Evolutionary conservation across 2,888 invertebrate genomes (phyloP).

Genomic region (Omphaloscelis lunosa): DNA sequence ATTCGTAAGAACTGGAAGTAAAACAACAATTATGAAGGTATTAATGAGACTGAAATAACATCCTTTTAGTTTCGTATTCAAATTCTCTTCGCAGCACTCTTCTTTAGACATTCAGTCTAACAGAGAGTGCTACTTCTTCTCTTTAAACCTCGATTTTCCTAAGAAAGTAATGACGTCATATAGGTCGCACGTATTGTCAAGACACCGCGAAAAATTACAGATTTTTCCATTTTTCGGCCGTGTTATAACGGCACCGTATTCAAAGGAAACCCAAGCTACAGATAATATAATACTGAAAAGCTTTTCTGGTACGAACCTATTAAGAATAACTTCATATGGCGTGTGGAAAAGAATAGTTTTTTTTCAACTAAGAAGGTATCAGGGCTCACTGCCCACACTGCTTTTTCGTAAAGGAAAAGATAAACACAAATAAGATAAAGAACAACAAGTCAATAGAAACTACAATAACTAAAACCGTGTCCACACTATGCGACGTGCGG

Average conservation of each 20-base stretch:
- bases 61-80: not conserved
- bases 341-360: not conserved
- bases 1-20: not conserved
- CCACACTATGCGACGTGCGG: conserved; percentile 55
- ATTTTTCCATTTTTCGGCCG: not conserved
- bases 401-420: not conserved
- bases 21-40: not conserved
- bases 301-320: not conserved
- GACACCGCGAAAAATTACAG: not conserved
- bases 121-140: not conserved
- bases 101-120: not conserved
- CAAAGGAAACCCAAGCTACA: not conserved
- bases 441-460: not conserved
- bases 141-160: not conserved
- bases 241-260: not conserved
- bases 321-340: not conserved
- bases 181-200: not conserved
- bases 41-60: not conserved
- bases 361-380: not conserved
- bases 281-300: not conserved
- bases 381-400: not conserved
- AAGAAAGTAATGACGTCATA: not conserved
- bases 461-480: conserved; percentile 57
- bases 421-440: not conserved
- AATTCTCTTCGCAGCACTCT: not conserved